Percentiles rank a stretch among this genome's conserved stretches.
Evolutionary conservation across 2,888 invertebrate species (phyloP).

Genomic region (Diplazon laetatorius): DNA sequence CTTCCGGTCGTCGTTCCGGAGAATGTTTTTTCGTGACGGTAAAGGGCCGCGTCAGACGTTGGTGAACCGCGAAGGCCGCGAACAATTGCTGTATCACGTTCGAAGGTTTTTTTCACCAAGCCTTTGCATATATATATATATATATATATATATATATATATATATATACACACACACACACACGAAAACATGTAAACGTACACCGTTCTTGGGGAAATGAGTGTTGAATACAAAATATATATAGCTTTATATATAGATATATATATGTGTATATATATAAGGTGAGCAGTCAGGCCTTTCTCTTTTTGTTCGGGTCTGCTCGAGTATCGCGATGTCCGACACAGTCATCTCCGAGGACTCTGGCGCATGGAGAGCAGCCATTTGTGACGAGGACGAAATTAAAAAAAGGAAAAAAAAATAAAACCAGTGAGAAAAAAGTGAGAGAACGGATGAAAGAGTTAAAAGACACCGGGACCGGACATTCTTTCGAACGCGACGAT

Average conservation of each 20-base stretch:
- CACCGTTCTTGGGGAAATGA: not conserved
- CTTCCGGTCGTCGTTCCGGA: slow-evolving; percentile 53
- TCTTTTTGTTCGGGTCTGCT: slow-evolving; percentile 39
- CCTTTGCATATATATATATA: slow-evolving; percentile 23
- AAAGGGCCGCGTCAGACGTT: slow-evolving; percentile 54
- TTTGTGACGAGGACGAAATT: not conserved
- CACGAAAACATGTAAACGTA: not conserved
- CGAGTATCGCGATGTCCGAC: slow-evolving; percentile 28
- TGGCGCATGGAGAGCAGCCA: slow-evolving; percentile 1
- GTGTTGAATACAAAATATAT: not conserved
- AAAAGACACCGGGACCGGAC: slow-evolving; percentile 19
- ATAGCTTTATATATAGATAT: not conserved
- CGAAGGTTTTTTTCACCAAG: slow-evolving; percentile 55
- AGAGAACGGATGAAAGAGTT: slow-evolving; percentile 5
- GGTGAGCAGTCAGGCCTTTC: slow-evolving; percentile 41
- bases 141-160: slow-evolving; percentile 6
- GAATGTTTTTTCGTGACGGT: slow-evolving; percentile 34
- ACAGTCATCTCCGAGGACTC: slow-evolving; percentile 20
- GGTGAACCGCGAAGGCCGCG: slow-evolving; percentile 59
- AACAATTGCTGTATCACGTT: slow-evolving; percentile 5
- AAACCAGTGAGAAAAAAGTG: slow-evolving; percentile 4
- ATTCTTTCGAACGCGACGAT: slow-evolving; percentile 41
- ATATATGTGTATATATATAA: slow-evolving; percentile 16
- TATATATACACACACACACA: not conserved
- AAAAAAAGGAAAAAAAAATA: no score